Percentiles rank a stretch among this genome's conserved stretches.
Conservation (phyloP, 2,888 invertebrate species). For the Lycocerus yunnanus region DNA sequence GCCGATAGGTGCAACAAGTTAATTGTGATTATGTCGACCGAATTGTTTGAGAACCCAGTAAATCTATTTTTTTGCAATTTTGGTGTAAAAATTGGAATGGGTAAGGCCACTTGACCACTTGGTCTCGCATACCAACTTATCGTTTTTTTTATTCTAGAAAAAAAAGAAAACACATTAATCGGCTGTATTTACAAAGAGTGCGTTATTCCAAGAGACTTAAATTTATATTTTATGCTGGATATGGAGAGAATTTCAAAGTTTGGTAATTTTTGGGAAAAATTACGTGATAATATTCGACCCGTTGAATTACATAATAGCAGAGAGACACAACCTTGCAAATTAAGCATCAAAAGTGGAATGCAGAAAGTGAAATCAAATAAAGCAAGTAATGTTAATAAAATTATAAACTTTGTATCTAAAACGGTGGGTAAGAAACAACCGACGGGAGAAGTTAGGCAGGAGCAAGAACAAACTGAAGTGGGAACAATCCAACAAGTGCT, state of each 20-base stretch:
- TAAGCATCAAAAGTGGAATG: neutral
- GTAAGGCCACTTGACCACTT: slow-evolving; percentile 55
- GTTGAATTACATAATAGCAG: slow-evolving; percentile 31
- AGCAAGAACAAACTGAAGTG: neutral
- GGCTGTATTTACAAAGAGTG: slow-evolving; percentile 66
- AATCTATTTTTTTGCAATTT: slow-evolving; percentile 80
- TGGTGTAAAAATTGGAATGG: slow-evolving; percentile 82
- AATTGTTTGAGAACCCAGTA: slow-evolving; percentile 72
- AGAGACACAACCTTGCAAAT: neutral
- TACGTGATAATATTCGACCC: slow-evolving; percentile 60
- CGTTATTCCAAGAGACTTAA: slow-evolving; percentile 67
- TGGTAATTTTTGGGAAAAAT: slow-evolving; percentile 74
- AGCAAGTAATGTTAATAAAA: neutral
- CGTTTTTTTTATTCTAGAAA: neutral
- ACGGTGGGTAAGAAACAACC: neutral
- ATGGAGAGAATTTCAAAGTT: slow-evolving; percentile 59
- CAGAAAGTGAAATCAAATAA: neutral
- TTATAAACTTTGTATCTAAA: neutral
- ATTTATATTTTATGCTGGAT: slow-evolving; percentile 68
- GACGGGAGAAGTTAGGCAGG: too few relatives aligned
- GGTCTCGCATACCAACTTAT: neutral
- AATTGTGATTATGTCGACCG: slow-evolving; percentile 78
- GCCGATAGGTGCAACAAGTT: slow-evolving; percentile 77
- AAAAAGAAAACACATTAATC: neutral
- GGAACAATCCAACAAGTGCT: neutral